A percentile compares a stretch with the other conserved stretches of the same genome.
Evolutionary conservation across 2,797 vertebrate genomes (phyloP).

Genomic region (Spondyliosoma cantharus): DNA sequence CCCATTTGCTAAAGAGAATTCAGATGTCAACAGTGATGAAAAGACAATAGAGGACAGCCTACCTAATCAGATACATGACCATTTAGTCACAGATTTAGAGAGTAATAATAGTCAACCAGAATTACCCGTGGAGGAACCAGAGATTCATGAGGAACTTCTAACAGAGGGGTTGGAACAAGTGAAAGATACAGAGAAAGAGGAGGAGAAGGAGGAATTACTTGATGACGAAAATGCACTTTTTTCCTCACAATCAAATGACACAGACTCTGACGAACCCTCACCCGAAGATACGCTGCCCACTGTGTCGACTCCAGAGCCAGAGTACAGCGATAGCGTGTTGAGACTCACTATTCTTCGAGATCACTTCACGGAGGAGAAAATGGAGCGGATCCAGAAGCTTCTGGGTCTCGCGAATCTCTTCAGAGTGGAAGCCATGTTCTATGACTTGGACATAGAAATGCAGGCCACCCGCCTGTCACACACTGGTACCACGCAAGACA

Average conservation of each 20-base stretch:
- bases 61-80: conserved; percentile 20
- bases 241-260: conserved; percentile 35
- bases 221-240: conserved; percentile 94
- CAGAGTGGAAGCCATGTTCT: conserved; percentile 89
- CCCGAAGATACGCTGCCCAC: conserved; percentile 17
- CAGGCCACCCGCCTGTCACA: conserved; percentile 76
- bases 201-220: conserved; percentile 83
- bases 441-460: conserved; percentile 87
- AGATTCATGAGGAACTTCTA: conserved; percentile 24
- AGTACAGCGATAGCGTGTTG: conserved; percentile 81
- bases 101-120: conserved; percentile 32
- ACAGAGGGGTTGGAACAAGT: conserved; percentile 51
- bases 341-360: conserved; percentile 84
- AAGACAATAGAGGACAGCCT: neutral
- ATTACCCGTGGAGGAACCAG: conserved; percentile 32
- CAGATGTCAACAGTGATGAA: conserved; percentile 26
- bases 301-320: conserved; percentile 52
- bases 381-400: conserved; percentile 84
- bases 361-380: conserved; percentile 85
- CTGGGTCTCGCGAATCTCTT: conserved; percentile 84
- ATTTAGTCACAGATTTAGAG: conserved; percentile 31
- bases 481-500: conserved; percentile 71
- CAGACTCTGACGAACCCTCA: conserved; percentile 19
- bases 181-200: conserved; percentile 18
- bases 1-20: neutral